phyloP scores from a whole-genome alignment of 2,113 vertebrate genomes.

The Cygnus atratus region DNA sequence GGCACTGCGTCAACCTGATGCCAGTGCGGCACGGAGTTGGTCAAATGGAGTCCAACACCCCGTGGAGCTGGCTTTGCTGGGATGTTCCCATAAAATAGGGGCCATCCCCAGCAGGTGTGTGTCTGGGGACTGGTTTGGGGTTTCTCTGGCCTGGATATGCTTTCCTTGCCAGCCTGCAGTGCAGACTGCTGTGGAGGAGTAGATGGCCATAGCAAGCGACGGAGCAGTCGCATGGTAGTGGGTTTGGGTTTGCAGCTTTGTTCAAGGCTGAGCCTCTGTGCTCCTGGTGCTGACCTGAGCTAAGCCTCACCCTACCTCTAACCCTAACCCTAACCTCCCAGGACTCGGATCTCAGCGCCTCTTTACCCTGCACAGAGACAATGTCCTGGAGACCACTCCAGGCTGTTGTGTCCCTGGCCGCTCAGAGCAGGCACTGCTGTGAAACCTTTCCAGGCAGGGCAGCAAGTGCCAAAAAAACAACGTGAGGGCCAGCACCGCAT shows the following conservation, averaged over 20 bases:
- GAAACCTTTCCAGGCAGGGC: neutral
- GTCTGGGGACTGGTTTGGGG: neutral
- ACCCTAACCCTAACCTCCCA: neutral
- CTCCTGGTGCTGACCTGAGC: accelerated
- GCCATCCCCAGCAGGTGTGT: neutral
- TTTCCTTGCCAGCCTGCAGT: neutral
- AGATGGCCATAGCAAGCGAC: neutral
- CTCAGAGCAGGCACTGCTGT: accelerated
- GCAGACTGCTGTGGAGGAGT: neutral
- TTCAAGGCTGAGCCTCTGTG: neutral
- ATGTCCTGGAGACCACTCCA: neutral
- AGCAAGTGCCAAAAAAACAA: neutral
- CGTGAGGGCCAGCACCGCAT: neutral
- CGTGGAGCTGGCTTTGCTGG: neutral
- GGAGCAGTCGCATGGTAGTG: accelerated
- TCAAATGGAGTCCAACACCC: neutral
- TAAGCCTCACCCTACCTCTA: neutral
- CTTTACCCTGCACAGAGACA: neutral
- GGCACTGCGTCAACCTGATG: neutral
- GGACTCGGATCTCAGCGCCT: neutral
- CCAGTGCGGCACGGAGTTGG: neutral
- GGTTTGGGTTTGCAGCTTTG: neutral
- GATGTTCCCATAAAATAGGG: neutral
- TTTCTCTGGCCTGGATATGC: neutral
- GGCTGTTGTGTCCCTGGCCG: neutral